These are phyloP conservation scores for Chloroceryle aenea DNA, from an alignment of 2,113 vertebrate genomes.

Conservation along the genomic window DNA sequence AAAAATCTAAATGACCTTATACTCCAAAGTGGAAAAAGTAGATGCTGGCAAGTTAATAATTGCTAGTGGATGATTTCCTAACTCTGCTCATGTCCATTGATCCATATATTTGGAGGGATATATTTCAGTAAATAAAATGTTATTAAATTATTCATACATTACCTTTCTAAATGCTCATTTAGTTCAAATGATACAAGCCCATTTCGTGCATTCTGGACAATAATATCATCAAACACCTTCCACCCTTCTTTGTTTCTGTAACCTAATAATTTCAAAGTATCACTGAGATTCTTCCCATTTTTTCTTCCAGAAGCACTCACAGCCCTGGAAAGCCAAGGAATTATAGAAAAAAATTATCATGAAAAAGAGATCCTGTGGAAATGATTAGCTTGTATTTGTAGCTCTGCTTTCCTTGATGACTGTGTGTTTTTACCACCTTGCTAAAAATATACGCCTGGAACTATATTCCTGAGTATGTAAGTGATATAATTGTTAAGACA, in stretches of 20 bases:
- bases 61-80: not conserved
- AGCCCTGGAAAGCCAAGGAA: constrained; percentile 63
- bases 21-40: not conserved
- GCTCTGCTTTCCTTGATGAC: not conserved
- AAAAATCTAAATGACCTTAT: not conserved
- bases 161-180: constrained; percentile 83
- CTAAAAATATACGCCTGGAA: not conserved
- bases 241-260: constrained; percentile 78
- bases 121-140: not conserved
- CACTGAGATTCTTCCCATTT: constrained; percentile 58
- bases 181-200: constrained; percentile 88
- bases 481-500: not conserved
- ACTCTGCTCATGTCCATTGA: not conserved
- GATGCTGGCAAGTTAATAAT: not conserved
- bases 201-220: constrained; percentile 75
- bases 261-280: constrained; percentile 80
- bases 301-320: constrained; percentile 72
- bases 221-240: constrained; percentile 78
- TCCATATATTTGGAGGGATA: not conserved
- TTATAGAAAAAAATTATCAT: not conserved
- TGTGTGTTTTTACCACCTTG: not conserved
- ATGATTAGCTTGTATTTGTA: not conserved
- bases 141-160: not conserved
- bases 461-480: not conserved
- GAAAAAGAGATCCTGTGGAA: not conserved